Evolutionary conservation across 2,888 invertebrate genomes (phyloP), one percentile per base, ranked within the genome.

Genomic region (Sphaeridia pumilis): DNA sequence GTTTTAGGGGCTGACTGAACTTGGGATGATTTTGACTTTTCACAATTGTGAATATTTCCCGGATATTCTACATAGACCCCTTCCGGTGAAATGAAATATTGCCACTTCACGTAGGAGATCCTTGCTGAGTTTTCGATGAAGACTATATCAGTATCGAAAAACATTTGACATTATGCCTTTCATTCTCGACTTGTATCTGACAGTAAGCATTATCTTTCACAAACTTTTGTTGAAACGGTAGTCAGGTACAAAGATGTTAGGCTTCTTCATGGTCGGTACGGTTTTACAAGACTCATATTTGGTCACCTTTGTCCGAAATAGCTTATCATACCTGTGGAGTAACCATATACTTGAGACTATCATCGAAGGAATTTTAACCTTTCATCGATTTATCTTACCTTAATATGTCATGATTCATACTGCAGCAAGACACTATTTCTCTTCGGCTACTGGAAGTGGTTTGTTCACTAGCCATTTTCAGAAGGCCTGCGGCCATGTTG

Each of bases 61-160:
- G 75, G 75, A 64, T 71, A 75, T 65, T 74, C 73, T 52, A 70
- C 72, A 60, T 74, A 71, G 5, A 73, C 66, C 2, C 74, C 74
- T 41, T 70, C 69, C 25, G 68, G 65, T 2, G 73, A 72, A 56
- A 75, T 72, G 61, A 73, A 75, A 63, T 74, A 75, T 65, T 75
- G 75, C 75, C 75, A 75, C 59, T 73, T 74, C 38, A 75, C 63
- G 45, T 68, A 68, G 4, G 71, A 70, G 55, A 71, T 66, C 44
- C 67, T 67, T 56, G 69, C 69, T 38, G 70, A 64, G 63, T 74
- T 73, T 48, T 68, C 66, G 28, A 68, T 66, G 67, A 74, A 73
- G 27, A 72, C 73, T 72, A 67, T 53, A 46, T 2, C 14, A 28
- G 20, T 5, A 38, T 20, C 10, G 14, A 31, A 31, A 31, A 7